Conservation (phyloP, 30 jellyfish, hydroid and myxozoan species). For the Aurelia sp. region DNA sequence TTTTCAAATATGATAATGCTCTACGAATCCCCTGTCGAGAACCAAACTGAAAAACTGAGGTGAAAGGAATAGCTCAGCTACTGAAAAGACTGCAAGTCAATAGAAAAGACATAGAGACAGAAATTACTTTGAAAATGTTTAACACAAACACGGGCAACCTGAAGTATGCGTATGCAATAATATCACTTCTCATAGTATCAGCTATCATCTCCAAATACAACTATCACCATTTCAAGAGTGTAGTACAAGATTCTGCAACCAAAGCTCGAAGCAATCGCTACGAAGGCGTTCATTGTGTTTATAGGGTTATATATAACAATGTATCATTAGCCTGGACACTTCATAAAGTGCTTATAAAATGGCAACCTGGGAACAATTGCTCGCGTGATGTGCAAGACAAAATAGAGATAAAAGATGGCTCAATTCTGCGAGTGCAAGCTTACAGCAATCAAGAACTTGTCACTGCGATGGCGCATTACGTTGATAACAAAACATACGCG, state of each 20-base stretch:
- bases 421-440: constrained; percentile 88
- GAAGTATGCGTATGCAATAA: constrained; percentile 3
- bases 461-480: constrained; percentile 59
- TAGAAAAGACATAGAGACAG: too few species aligned
- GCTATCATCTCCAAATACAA: constrained; percentile 33
- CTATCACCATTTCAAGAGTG: not conserved
- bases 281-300: constrained; percentile 34
- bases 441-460: constrained; percentile 86
- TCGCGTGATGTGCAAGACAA: constrained; percentile 40
- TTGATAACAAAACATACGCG: constrained; percentile 75
- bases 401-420: constrained; percentile 57
- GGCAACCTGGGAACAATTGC: constrained; percentile 76
- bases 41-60: too few species aligned
- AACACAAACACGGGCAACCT: constrained; percentile 8
- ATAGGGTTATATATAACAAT: constrained; percentile 17
- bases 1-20: too few species aligned
- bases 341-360: constrained; percentile 47
- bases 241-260: not conserved
- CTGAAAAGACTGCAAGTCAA: too few species aligned
- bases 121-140: not conserved
- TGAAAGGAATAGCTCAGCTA: too few species aligned
- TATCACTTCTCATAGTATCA: constrained; percentile 7
- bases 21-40: too few species aligned
- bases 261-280: not conserved
- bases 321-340: constrained; percentile 68